phyloP scores from a whole-genome alignment of 1,140 invertebrate species.

The Lordiphosa clarofinis region DNA sequence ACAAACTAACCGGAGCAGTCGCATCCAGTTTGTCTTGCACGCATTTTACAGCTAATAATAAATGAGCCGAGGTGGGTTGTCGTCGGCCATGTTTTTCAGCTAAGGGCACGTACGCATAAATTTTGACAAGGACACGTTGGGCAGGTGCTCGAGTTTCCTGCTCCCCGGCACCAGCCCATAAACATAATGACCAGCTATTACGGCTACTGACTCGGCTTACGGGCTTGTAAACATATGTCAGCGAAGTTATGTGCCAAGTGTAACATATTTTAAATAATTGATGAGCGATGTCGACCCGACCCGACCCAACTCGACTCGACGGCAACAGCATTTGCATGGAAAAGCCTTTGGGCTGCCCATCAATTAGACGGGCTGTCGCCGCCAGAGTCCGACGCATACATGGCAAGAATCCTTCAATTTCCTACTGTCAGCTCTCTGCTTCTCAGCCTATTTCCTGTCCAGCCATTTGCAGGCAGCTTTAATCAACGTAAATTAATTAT shows the following conservation, averaged over 20 bases:
- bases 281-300: conserved; percentile 46
- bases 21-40: conserved; percentile 9
- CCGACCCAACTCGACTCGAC: background rate
- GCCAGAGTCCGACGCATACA: conserved; percentile 41
- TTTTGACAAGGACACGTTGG: conserved; percentile 41
- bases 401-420: conserved; percentile 69
- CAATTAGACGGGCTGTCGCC: conserved; percentile 59
- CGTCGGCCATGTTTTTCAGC: conserved; percentile 53
- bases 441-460: conserved; percentile 4
- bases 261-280: conserved; percentile 74
- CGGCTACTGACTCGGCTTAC: conserved; percentile 49
- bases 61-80: conserved; percentile 62
- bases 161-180: conserved; percentile 38
- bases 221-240: conserved; percentile 45
- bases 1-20: conserved; percentile 12
- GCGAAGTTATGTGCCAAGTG: conserved; percentile 67
- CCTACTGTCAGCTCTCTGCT: conserved; percentile 35
- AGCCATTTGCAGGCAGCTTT: conserved; percentile 49
- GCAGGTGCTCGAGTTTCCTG: conserved; percentile 16
- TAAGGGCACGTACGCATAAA: conserved; percentile 64
- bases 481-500: conserved; percentile 75
- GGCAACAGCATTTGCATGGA: conserved; percentile 55
- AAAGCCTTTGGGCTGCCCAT: conserved; percentile 58
- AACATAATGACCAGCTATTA: conserved; percentile 73
- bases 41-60: conserved; percentile 71